Conservation (phyloP, 2,888 invertebrate species). For the Cheilosia vernalis region DNA sequence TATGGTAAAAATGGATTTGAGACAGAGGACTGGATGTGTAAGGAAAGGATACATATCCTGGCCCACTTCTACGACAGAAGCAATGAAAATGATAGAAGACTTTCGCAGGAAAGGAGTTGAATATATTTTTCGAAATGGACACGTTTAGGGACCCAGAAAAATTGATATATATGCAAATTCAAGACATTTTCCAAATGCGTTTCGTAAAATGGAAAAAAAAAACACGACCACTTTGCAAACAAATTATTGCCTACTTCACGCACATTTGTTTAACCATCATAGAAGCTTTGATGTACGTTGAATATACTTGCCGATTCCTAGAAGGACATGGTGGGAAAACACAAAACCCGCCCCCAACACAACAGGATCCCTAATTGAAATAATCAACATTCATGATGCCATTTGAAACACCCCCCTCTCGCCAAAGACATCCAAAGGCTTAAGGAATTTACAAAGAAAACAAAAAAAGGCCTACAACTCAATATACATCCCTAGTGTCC, state of each 20-base stretch:
- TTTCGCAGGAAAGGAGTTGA: no score
- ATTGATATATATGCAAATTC: no score
- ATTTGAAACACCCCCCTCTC: conserved; percentile 2
- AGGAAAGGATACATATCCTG: no score
- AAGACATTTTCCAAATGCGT: no score
- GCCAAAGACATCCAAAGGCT: background rate
- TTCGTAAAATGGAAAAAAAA: background rate
- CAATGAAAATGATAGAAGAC: no score
- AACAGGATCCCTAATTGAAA: conserved; percentile 37
- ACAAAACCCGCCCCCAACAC: background rate
- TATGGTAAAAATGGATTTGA: no score
- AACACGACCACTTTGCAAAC: background rate
- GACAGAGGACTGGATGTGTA: no score
- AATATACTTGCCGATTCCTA: background rate
- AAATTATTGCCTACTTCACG: background rate
- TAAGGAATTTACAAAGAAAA: background rate
- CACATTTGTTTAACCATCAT: background rate
- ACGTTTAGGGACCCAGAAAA: no score
- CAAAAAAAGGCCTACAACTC: background rate
- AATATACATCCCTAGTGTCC: conserved; percentile 6
- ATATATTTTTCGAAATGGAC: no score
- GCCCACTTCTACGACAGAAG: no score
- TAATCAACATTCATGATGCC: conserved; percentile 38
- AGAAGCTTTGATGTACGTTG: background rate
- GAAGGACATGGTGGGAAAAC: background rate